phyloP scores from a whole-genome alignment of 2,797 vertebrate genomes.

The Peromyscus eremicus region DNA sequence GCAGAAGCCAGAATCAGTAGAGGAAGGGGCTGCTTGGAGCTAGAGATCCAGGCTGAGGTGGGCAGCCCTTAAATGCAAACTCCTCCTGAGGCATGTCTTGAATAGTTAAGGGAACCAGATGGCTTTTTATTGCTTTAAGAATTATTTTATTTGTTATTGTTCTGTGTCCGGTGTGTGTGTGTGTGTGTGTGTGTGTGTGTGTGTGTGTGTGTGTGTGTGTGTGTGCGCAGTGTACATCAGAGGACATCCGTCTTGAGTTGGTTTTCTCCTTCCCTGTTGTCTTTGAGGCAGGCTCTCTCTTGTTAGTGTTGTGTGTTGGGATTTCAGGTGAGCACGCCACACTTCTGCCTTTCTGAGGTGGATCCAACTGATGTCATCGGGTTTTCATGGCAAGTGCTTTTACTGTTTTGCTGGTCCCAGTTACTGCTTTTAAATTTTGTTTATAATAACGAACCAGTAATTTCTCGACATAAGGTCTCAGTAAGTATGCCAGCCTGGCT shows the following conservation, averaged over 20 bases:
- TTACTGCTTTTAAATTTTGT: not conserved
- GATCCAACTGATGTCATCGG: too few species aligned
- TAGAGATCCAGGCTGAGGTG: not conserved
- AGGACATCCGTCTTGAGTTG: not conserved
- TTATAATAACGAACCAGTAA: not conserved
- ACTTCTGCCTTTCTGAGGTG: not conserved
- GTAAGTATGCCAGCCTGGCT: not conserved
- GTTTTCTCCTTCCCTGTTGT: not conserved
- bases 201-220: too few species aligned
- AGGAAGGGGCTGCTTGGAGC: not conserved
- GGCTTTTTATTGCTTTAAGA: not conserved
- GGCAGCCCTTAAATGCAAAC: not conserved
- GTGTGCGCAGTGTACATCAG: not conserved
- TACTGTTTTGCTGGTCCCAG: not conserved
- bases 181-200: too few species aligned
- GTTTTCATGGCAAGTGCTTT: not conserved
- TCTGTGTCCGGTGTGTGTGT: too few species aligned
- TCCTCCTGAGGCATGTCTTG: not conserved
- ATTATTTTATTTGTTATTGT: conserved; percentile 14
- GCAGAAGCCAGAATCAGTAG: not conserved
- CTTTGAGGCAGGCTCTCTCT: not conserved
- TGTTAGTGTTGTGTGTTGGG: not conserved
- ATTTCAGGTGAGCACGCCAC: not conserved
- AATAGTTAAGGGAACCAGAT: not conserved
- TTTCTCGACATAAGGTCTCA: not conserved